Base-by-base conservation (phyloP, 2,797 vertebrate genomes). In the Myripristis jacobus region DNA sequence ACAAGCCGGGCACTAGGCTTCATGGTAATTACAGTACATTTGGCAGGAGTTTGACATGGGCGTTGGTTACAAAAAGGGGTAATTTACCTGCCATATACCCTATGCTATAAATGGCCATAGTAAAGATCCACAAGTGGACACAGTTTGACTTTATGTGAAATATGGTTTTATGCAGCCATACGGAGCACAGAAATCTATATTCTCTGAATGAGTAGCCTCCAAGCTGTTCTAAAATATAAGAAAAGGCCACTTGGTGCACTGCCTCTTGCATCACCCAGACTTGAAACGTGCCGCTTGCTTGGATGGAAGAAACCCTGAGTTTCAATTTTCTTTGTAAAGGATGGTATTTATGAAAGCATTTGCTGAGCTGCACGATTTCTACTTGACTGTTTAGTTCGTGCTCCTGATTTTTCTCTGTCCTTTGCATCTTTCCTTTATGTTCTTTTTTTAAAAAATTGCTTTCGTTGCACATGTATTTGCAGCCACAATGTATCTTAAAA, bases 131-230 rank as follows among this genome's bases (percentile, higher is more conserved):
- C 2, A 15, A 44, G n/a, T n/a, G 34, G 27, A 19, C 5, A 22
- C 0, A 50, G 16, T 29, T 2, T 29, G 59, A 38, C 41, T 38
- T 18, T 31, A 38, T 38, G 6, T 73, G 19, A 65, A 55, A 31
- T 21, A 43, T 56, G 66, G 27, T 67, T 66, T 79, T 75, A 70
- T 70, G 52, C 31, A 51, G 44, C 29, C 29, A 38, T 34, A 61
- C 44, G 41, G 1, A 19, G 9, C 24, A 29, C 55, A 54, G 34
- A 71, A 52, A 47, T 24, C n/a, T 38, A 41, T 34, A 29, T 53
- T 70, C 47, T 59, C 66, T 74, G 82, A 55, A 70, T 68, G 69
- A 67, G 64, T 2, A 12, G 34, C 21, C 21, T 15, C 11, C 36
- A 34, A 1, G 12, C 21, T 6, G 48, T 5, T 1, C 21, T 25